These are phyloP conservation scores for Apis florea DNA, from an alignment of 1,140 invertebrate species.

Conservation along the genomic window DNA sequence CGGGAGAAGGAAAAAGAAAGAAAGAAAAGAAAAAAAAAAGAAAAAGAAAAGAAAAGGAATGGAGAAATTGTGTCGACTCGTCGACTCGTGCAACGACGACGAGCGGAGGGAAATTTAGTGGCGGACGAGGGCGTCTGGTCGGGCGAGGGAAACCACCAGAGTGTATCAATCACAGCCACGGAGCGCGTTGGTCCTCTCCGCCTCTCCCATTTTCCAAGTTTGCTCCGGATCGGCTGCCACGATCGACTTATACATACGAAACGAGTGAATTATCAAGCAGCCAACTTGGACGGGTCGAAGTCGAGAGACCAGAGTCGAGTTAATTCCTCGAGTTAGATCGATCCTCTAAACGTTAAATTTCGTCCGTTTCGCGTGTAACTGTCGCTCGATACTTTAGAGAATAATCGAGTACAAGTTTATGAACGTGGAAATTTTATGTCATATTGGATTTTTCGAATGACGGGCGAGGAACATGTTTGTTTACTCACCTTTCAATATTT, in stretches of 20 bases:
- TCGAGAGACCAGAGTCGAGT: neutral
- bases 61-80: neutral
- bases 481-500: slow-evolving; percentile 85
- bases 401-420: too few relatives aligned
- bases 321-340: slow-evolving; percentile 31
- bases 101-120: slow-evolving; percentile 42
- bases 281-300: neutral
- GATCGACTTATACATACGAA: slow-evolving; percentile 58
- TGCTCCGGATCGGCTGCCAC: slow-evolving; percentile 13
- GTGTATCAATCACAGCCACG: slow-evolving; percentile 56
- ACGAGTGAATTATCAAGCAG: slow-evolving; percentile 19
- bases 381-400: neutral
- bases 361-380: neutral
- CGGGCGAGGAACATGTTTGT: slow-evolving; percentile 1
- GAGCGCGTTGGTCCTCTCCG: neutral
- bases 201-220: slow-evolving; percentile 40
- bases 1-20: neutral
- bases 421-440: too few relatives aligned
- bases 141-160: slow-evolving; percentile 45
- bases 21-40: too few relatives aligned
- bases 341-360: slow-evolving; percentile 23
- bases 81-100: neutral
- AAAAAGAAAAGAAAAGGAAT: neutral
- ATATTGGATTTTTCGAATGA: neutral
- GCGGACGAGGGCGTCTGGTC: slow-evolving; percentile 7